phyloP scores from a whole-genome alignment of 2,888 invertebrate genomes.

The Drosophila fulvimacula region DNA sequence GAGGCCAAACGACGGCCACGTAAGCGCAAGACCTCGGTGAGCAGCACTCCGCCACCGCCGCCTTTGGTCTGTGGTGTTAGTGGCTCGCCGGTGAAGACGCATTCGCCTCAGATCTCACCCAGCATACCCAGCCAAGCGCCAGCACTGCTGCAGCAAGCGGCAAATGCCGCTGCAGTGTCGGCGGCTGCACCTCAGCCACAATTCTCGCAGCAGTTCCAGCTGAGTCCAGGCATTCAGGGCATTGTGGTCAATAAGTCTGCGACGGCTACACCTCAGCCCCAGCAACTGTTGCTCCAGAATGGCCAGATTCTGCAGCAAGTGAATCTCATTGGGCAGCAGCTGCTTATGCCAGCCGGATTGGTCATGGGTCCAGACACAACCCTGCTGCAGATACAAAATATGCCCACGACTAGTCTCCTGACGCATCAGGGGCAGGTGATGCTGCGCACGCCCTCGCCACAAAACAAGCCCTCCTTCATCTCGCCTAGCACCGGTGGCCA shows the following conservation, averaged over 20 bases:
- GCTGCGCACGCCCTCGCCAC: conserved; percentile 90
- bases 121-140: conserved; percentile 82
- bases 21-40: conserved; percentile 88
- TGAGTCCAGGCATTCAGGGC: conserved; percentile 91
- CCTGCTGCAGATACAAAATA: conserved; percentile 91
- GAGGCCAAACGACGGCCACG: conserved; percentile 88
- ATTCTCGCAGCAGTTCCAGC: conserved; percentile 91
- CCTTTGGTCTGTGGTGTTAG: conserved; percentile 19
- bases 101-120: conserved; percentile 84
- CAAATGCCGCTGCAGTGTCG: conserved; percentile 54
- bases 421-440: conserved; percentile 90
- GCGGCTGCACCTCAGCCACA: conserved; percentile 85
- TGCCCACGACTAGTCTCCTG: conserved; percentile 88
- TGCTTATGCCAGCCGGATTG: conserved; percentile 93
- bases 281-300: conserved; percentile 84
- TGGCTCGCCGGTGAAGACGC: conserved; percentile 73
- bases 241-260: conserved; percentile 87
- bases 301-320: conserved; percentile 92
- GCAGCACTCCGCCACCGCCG: conserved; percentile 69
- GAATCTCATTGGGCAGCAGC: conserved; percentile 93
- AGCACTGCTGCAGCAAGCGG: conserved; percentile 63
- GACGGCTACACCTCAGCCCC: conserved; percentile 85
- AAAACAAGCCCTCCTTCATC: conserved; percentile 89
- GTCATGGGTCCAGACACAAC: conserved; percentile 93
- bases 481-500: conserved; percentile 88